Conservation (phyloP, 1,140 invertebrate genomes). For the Psilanteris sp. region DNA sequence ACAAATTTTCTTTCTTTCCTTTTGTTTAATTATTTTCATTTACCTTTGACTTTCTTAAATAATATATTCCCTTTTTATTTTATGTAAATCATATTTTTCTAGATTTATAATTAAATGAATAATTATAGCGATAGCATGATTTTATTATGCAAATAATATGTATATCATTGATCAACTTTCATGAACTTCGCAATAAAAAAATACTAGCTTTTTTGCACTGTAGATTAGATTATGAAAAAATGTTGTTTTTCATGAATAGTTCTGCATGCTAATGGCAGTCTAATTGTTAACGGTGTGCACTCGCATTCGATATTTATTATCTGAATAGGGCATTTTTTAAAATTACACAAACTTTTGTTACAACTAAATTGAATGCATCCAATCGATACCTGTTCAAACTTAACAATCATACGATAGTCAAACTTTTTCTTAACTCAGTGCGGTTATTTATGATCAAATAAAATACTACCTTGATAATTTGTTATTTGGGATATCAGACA, state of each 20-base stretch:
- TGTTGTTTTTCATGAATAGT: slow-evolving; percentile 58
- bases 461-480: no score
- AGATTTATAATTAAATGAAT: slow-evolving; percentile 49
- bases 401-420: no score
- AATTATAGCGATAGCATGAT: slow-evolving; percentile 49
- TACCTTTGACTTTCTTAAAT: slow-evolving; percentile 21
- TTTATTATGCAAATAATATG: slow-evolving; percentile 58
- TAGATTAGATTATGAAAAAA: slow-evolving; percentile 54
- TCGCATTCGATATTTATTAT: slow-evolving; percentile 43
- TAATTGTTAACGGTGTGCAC: slow-evolving; percentile 31
- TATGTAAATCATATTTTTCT: slow-evolving; percentile 49
- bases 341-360: slow-evolving; percentile 37
- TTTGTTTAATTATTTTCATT: no score
- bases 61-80: slow-evolving; percentile 42
- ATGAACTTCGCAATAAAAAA: slow-evolving; percentile 54
- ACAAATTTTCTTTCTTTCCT: slow-evolving; percentile 3
- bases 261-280: slow-evolving; percentile 51
- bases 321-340: slow-evolving; percentile 22
- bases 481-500: no score
- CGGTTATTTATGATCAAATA: no score
- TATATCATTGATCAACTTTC: slow-evolving; percentile 59
- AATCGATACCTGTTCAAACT: no score
- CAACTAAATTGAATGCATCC: slow-evolving; percentile 28
- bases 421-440: no score
- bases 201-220: slow-evolving; percentile 33